These are phyloP conservation scores for Aquatica leii DNA, from an alignment of 2,888 invertebrate genomes.

Conservation along the genomic window DNA sequence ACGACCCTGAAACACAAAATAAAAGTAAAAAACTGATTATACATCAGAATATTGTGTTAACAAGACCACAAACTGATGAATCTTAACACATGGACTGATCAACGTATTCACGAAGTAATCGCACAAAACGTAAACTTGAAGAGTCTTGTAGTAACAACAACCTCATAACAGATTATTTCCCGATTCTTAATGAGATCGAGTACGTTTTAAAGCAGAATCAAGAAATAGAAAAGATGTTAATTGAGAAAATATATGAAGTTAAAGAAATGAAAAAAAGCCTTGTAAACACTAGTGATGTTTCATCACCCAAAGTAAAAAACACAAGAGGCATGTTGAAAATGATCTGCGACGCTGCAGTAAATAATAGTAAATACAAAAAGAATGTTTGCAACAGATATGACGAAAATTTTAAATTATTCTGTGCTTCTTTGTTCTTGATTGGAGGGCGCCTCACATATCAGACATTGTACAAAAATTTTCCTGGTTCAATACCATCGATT, in stretches of 20 bases:
- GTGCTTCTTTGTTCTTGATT: not conserved
- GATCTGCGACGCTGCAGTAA: not conserved
- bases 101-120: not conserved
- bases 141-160: not conserved
- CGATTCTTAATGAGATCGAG: no score
- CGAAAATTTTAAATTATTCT: not conserved
- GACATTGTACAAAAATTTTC: not conserved
- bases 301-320: no score
- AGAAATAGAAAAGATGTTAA: no score
- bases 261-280: not conserved
- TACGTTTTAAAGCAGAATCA: no score
- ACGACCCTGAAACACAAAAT: no score
- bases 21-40: no score
- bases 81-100: no score
- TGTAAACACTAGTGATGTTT: no score
- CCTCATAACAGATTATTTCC: no score
- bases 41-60: no score
- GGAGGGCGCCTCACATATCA: not conserved
- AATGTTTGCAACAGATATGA: not conserved
- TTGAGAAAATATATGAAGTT: not conserved
- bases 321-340: not conserved
- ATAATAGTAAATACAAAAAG: not conserved
- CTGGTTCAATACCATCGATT: not conserved
- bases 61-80: no score
- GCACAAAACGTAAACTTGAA: constrained; percentile 1